These are phyloP conservation scores for Polia nebulosa DNA, from an alignment of 2,888 invertebrate genomes.

Conservation along the genomic window DNA sequence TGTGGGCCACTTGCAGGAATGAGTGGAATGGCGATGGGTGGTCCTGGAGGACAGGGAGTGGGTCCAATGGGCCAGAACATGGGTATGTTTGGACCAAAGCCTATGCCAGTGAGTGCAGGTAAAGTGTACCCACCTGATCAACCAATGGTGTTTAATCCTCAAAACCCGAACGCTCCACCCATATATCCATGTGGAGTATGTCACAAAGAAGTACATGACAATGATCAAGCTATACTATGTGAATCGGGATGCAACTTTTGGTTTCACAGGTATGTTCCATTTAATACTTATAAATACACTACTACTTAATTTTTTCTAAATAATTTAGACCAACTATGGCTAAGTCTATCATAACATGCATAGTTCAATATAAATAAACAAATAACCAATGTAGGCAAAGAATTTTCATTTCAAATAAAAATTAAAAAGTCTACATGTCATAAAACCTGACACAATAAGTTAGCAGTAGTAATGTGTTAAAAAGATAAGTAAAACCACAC, in stretches of 20 bases:
- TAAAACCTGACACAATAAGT: too few species aligned
- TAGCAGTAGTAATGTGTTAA: conserved; percentile 8
- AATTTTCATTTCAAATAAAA: too few species aligned
- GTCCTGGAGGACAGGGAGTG: conserved; percentile 88
- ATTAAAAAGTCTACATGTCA: too few species aligned
- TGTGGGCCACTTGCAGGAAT: conserved; percentile 89
- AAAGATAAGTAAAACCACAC: conserved; percentile 25
- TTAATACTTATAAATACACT: not conserved
- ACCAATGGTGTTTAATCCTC: conserved; percentile 99
- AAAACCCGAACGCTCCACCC: conserved; percentile 99
- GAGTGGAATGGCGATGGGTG: conserved; percentile 90
- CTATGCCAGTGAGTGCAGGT: conserved; percentile 97
- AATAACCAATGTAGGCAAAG: too few species aligned
- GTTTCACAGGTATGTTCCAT: conserved; percentile 95
- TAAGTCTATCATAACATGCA: too few species aligned
- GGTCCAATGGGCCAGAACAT: conserved; percentile 92
- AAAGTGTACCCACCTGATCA: conserved; percentile 98
- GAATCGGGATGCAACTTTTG: conserved; percentile 99
- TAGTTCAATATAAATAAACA: too few species aligned
- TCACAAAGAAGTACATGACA: conserved; percentile 99
- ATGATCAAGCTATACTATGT: conserved; percentile 99
- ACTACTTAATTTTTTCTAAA: not conserved
- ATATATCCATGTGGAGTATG: conserved; percentile 99
- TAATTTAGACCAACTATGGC: too few species aligned
- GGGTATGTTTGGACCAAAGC: conserved; percentile 94